Evolutionary conservation across 2,113 vertebrate species (phyloP).

Genomic region (Cephalopholis sonnerati): DNA sequence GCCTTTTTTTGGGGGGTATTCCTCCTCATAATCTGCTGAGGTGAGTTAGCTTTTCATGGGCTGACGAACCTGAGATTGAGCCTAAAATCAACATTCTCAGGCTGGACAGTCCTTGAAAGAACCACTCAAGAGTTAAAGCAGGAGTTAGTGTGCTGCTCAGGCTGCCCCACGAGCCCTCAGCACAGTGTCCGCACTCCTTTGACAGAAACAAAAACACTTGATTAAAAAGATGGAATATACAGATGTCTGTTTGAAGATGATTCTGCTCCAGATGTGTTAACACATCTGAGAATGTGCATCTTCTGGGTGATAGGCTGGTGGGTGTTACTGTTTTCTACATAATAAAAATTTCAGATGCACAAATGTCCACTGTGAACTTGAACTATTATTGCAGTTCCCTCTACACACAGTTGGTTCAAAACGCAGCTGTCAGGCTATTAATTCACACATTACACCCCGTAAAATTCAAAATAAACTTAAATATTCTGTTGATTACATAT

Average conservation of each 20-base stretch:
- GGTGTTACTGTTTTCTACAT: not conserved
- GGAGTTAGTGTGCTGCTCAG: not conserved
- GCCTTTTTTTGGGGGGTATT: not conserved
- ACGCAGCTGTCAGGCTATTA: no score
- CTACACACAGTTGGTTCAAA: no score
- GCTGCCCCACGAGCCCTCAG: not conserved
- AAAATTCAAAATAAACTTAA: no score
- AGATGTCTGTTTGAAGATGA: not conserved
- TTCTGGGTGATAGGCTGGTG: not conserved
- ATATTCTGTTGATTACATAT: no score
- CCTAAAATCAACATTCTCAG: conserved; percentile 92
- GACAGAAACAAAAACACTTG: conserved; percentile 28
- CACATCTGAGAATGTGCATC: not conserved
- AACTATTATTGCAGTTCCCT: no score
- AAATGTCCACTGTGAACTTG: not conserved
- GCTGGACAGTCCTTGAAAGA: conserved; percentile 94
- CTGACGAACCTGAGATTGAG: conserved; percentile 99
- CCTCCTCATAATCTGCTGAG: conserved; percentile 43
- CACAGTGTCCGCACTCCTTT: not conserved
- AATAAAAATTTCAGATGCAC: not conserved
- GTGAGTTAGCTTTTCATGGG: conserved; percentile 89
- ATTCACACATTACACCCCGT: no score
- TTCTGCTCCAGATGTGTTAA: not conserved
- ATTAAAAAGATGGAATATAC: not conserved
- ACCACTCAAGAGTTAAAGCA: conserved; percentile 73